Evolutionary conservation across 1,140 invertebrate genomes (phyloP).

Genomic region (Wiebesia pumilae): DNA sequence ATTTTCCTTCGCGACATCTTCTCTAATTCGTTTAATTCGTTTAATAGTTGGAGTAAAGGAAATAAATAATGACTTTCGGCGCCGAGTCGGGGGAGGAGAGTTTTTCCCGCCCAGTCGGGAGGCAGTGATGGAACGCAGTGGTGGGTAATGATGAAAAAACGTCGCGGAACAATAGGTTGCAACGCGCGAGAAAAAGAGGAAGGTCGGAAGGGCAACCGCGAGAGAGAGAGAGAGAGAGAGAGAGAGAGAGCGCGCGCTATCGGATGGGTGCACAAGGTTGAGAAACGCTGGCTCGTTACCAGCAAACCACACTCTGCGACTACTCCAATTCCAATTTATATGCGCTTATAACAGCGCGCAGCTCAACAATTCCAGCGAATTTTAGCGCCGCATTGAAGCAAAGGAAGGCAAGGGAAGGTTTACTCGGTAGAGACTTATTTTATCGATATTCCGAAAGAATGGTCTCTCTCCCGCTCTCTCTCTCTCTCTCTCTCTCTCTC

Average conservation of each 20-base stretch:
- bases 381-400: background rate
- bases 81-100: background rate
- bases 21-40: slow-evolving; percentile 4
- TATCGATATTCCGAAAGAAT: background rate
- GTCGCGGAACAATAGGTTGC: background rate
- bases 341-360: background rate
- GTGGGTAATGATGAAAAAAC: background rate
- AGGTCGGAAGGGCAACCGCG: too few species aligned
- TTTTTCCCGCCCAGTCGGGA: background rate
- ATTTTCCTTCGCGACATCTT: slow-evolving; percentile 31
- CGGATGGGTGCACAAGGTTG: background rate
- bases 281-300: slow-evolving; percentile 35
- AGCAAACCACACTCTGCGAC: slow-evolving; percentile 19
- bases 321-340: slow-evolving; percentile 26
- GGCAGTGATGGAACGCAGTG: background rate
- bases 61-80: background rate
- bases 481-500: too few species aligned
- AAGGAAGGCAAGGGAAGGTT: background rate
- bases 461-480: too few species aligned
- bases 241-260: background rate
- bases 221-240: background rate
- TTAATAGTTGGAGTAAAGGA: background rate
- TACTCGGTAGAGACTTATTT: background rate
- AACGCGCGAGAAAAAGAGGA: background rate
- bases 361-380: slow-evolving; percentile 1